Evolutionary conservation across 2,888 invertebrate genomes (phyloP).

Genomic region (Caenorhabditis becei): DNA sequence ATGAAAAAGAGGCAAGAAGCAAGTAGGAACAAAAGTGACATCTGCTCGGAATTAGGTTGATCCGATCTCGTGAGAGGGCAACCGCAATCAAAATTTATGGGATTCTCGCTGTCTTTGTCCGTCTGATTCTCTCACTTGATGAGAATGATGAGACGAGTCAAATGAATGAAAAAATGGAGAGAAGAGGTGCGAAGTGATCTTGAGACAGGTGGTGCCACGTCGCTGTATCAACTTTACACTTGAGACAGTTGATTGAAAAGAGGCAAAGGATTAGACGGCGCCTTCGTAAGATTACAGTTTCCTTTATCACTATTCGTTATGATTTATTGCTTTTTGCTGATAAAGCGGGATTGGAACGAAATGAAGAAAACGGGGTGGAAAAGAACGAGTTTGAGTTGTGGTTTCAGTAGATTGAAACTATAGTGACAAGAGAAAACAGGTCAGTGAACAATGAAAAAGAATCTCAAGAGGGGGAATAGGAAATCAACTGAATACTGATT

Average conservation of each 20-base stretch:
- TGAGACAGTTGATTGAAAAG: conserved; percentile 3
- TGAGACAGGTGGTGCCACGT: conserved; percentile 39
- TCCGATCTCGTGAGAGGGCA: conserved; percentile 37
- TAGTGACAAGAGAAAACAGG: too few relatives aligned
- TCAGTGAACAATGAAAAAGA: too few relatives aligned
- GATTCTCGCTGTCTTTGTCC: conserved; percentile 29
- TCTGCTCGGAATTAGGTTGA: conserved; percentile 50
- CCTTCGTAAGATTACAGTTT: conserved; percentile 43
- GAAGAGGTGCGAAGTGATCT: conserved; percentile 46
- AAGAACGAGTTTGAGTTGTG: not conserved
- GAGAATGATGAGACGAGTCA: conserved; percentile 10
- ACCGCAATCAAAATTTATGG: conserved; percentile 60
- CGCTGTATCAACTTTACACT: conserved; percentile 46
- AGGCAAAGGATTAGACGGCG: not conserved
- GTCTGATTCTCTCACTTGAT: conserved; percentile 28
- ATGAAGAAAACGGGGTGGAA: not conserved
- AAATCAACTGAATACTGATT: too few relatives aligned
- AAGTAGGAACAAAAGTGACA: conserved; percentile 30
- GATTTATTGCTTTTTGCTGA: conserved; percentile 35
- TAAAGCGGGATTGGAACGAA: conserved; percentile 7
- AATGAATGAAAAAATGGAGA: conserved; percentile 29
- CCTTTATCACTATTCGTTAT: conserved; percentile 6
- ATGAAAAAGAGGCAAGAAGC: conserved; percentile 8
- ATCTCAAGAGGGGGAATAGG: too few relatives aligned
- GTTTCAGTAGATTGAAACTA: not conserved